Base-by-base conservation (phyloP, 2,113 vertebrate genomes). In the Propithecus coquereli region DNA sequence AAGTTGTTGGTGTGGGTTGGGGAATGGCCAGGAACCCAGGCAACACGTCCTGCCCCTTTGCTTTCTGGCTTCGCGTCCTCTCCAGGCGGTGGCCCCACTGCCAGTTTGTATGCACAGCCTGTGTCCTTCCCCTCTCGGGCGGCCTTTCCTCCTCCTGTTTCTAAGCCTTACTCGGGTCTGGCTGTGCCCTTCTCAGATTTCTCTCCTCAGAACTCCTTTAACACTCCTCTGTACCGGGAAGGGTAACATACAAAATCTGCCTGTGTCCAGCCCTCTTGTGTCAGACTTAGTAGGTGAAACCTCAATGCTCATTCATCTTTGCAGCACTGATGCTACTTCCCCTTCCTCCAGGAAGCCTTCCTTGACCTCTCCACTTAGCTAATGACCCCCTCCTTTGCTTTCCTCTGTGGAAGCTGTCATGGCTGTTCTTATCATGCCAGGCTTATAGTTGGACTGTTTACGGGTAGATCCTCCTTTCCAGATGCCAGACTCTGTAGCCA, bases 21-120 rank as follows among this genome's bases (percentile, higher is more conserved):
- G 65, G 63, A 54, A 57, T 6, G 2, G 30, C 70, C 34, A 63
- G 50, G 70, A 83, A 8, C 34, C 20, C 30, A 30, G 87, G 23
- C 30, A n/a, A 14, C 8, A 9, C 0, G 2, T 37, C 18, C 63
- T 50, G 83, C 8, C 20, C 0, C 32, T 77, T 54, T 27, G 80
- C 40, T 32, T 50, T 27, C n/a, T 40, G 2, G 20, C 43, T 25
- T 81, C 3, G 1, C 0, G 70, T n/a, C 30, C 30, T 65, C 30
- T 47, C 71, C 8, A 18, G n/a, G 59, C 76, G 70, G 70, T 11
- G 52, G 61, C 70, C 70, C 84, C 37, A 17, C 27, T 20, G 37
- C 50, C 45, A 30, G 43, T 54, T 40, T 8, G 37, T 1, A 3
- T 6, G 43, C 34, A 8, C 0, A 30, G n/a, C 3, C 32, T 0